Evolutionary conservation across 2,113 vertebrate genomes (phyloP).

Genomic region (Hemiscyllium ocellatum): DNA sequence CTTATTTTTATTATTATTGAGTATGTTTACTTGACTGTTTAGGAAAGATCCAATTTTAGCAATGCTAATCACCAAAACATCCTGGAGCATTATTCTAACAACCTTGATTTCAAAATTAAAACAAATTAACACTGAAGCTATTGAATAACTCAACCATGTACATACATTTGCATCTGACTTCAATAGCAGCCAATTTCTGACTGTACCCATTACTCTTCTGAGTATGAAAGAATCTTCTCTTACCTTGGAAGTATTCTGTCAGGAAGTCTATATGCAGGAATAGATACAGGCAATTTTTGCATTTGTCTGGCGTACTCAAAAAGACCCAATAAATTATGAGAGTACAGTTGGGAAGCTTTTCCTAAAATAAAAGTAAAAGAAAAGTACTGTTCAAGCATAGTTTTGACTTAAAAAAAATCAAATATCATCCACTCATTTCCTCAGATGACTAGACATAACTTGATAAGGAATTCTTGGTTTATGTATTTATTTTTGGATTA

Average conservation of each 20-base stretch:
- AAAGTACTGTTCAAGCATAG: not conserved
- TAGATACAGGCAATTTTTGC: slow-evolving; percentile 91
- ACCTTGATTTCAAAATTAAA: not conserved
- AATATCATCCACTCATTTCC: not conserved
- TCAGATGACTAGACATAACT: not conserved
- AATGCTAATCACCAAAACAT: not conserved
- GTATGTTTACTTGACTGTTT: not conserved
- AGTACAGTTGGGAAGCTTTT: slow-evolving; percentile 97
- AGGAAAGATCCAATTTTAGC: not conserved
- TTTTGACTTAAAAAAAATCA: not conserved
- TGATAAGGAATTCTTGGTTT: not conserved
- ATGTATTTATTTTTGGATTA: not conserved
- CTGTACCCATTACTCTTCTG: not conserved
- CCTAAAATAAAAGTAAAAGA: slow-evolving; percentile 60
- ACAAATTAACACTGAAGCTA: not conserved
- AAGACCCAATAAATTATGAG: slow-evolving; percentile 84
- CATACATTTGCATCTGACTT: not conserved
- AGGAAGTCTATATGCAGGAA: slow-evolving; percentile 92
- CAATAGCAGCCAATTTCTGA: not conserved
- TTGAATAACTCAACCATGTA: not conserved
- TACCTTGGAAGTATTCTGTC: slow-evolving; percentile 96
- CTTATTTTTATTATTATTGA: not conserved
- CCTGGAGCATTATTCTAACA: not conserved
- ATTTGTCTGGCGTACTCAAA: slow-evolving; percentile 96
- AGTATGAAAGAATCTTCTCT: not conserved